phyloP scores from a whole-genome alignment of 2,888 invertebrate species.

The Agrochola lychnidis region DNA sequence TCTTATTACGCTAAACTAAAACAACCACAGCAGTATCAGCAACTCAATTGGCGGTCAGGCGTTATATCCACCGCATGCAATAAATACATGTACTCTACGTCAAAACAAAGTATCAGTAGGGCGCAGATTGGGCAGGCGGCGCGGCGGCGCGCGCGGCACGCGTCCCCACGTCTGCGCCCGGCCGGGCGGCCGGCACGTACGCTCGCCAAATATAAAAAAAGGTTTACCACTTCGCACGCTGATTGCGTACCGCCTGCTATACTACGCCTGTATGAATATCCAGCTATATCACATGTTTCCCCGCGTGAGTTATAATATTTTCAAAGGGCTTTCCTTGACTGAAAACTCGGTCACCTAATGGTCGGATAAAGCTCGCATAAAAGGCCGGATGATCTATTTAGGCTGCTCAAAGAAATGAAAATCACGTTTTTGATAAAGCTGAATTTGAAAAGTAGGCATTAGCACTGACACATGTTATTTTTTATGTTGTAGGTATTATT shows the following conservation, averaged over 20 bases:
- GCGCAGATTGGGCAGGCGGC: conserved; percentile 32
- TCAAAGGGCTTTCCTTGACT: conserved; percentile 59
- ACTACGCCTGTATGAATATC: conserved; percentile 43
- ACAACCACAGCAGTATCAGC: not conserved
- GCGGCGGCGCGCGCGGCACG: conserved; percentile 52
- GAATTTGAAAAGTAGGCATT: conserved; percentile 42
- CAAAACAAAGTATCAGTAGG: conserved; percentile 43
- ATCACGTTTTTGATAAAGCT: conserved; percentile 39
- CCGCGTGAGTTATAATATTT: conserved; percentile 59
- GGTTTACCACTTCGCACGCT: conserved; percentile 63
- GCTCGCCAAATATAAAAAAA: conserved; percentile 64
- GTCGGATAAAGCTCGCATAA: conserved; percentile 60
- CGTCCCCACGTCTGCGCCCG: conserved; percentile 16
- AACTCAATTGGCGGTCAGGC: conserved; percentile 20
- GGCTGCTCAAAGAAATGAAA: conserved; percentile 56
- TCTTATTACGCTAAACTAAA: not conserved
- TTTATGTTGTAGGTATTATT: not conserved
- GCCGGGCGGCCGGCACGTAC: conserved; percentile 62
- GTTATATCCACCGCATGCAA: conserved; percentile 23
- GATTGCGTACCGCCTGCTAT: conserved; percentile 58
- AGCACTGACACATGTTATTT: conserved; percentile 31
- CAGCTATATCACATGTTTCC: conserved; percentile 43
- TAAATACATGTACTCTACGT: conserved; percentile 50
- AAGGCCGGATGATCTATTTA: conserved; percentile 58
- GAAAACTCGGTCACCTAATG: conserved; percentile 61